Conservation (phyloP, 1,140 invertebrate genomes). For the Danaus melanippus region DNA sequence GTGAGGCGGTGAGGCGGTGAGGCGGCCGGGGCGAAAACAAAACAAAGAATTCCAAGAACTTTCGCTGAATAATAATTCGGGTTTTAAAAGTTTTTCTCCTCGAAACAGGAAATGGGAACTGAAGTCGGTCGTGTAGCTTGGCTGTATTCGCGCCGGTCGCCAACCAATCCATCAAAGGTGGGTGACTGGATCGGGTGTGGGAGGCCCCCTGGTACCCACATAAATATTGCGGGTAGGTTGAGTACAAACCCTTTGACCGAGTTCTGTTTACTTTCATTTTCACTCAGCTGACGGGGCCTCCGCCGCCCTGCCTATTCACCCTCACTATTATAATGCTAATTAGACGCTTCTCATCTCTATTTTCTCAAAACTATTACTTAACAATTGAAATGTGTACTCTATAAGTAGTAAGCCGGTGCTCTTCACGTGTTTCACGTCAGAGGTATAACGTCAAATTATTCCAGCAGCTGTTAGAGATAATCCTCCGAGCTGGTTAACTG, state of each 20-base stretch:
- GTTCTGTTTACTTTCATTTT: constrained; percentile 74
- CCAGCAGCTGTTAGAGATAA: too few relatives aligned
- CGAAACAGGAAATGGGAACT: constrained; percentile 59
- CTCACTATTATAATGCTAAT: constrained; percentile 70
- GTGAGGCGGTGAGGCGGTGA: constrained; percentile 29
- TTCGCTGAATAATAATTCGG: constrained; percentile 65
- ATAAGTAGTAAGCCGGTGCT: too few relatives aligned
- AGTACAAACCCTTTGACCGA: constrained; percentile 73
- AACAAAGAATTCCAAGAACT: constrained; percentile 60
- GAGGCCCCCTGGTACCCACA: constrained; percentile 59
- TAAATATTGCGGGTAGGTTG: constrained; percentile 71
- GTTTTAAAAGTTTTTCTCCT: constrained; percentile 53
- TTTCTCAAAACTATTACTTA: neutral
- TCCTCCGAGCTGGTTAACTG: too few relatives aligned
- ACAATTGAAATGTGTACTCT: too few relatives aligned
- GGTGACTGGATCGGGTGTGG: constrained; percentile 59
- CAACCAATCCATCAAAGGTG: constrained; percentile 70
- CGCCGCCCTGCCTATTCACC: constrained; percentile 51
- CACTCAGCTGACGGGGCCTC: constrained; percentile 69
- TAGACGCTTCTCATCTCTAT: constrained; percentile 58
- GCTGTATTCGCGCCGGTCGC: constrained; percentile 60
- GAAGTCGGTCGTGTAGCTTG: constrained; percentile 48
- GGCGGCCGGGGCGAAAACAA: constrained; percentile 45
- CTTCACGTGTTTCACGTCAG: too few relatives aligned
- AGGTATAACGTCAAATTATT: too few relatives aligned